Evolutionary conservation across 2,797 vertebrate species (phyloP), one percentile per base, ranked within the genome.

Genomic region (Anas bahamensis): DNA sequence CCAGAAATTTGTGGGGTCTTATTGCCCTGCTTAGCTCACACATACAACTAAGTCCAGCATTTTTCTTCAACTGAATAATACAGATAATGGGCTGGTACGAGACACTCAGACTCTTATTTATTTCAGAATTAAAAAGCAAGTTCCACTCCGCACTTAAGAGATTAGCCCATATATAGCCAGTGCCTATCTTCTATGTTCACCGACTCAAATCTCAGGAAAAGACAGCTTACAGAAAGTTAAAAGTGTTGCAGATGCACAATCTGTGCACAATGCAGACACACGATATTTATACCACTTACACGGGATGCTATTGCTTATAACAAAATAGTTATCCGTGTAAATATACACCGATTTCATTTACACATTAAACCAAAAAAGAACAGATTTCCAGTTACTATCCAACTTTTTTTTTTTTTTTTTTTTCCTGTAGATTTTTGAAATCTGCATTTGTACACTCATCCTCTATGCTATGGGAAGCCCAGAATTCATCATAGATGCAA

Each of bases 101-200:
- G 93, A 94, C 55, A 77, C 21, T 83, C 19, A 80, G 61, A 24
- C n/a, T 94, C 88, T 93, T 93, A 29, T 72, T 93, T 93, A 29
- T 72, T 97, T 95, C 75, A 81, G 84, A 97, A 92, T 84, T 81
- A 93, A 95, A 88, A 86, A 84, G 52, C 29, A 78, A 70, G 52
- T 85, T 83, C 60, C 39, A 74, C 77, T 85, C 42, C 69, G 56
- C 41, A 83, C 48, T 91, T 66, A 68, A 66, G 72, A 92, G 72
- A 94, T 81, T 83, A 95, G 77, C 93, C 90, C 91, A 66, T 64
- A 90, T 68, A 65, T 75, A 96, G 74, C 59, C 73, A 5, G 24
- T 41, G 41, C 65, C 50, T 61, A 71, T 89, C 71, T 88, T 86
- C 86, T 48, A 77, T 9, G 75, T 64, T 94, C 68, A 74, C 9